A percentile compares a stretch with the other conserved stretches of the same genome.
Conservation (phyloP, 2,888 invertebrate species). For the Amaurobius ferox region DNA sequence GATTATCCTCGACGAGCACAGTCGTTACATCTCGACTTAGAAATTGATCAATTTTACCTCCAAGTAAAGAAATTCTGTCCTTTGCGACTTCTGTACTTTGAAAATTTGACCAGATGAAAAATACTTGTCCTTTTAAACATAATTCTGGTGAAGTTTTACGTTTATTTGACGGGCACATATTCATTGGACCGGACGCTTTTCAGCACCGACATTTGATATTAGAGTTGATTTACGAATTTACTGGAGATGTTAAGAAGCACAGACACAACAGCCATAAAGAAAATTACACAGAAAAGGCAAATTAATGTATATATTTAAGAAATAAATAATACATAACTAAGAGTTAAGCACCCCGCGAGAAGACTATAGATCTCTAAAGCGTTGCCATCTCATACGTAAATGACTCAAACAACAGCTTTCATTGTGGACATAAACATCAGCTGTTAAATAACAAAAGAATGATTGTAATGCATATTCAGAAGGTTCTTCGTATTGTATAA, state of each 20-base stretch:
- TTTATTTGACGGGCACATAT: slow-evolving; percentile 65
- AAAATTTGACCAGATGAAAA: slow-evolving; percentile 43
- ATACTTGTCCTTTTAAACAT: slow-evolving; percentile 66
- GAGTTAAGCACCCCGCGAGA: slow-evolving; percentile 38
- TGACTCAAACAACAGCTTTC: too few species aligned
- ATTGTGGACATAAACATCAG: too few species aligned
- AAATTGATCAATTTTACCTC: slow-evolving; percentile 64
- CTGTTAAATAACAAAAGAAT: too few species aligned
- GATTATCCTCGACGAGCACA: slow-evolving; percentile 48
- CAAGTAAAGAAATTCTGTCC: slow-evolving; percentile 46
- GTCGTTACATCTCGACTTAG: slow-evolving; percentile 51
- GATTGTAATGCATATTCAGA: too few species aligned
- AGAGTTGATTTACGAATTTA: slow-evolving; percentile 49
- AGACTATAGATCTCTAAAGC: slow-evolving; percentile 26
- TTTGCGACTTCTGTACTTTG: slow-evolving; percentile 14
- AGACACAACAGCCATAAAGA: slow-evolving; percentile 23
- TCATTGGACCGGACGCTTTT: slow-evolving; percentile 71
- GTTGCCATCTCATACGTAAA: slow-evolving; percentile 57
- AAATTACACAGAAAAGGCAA: slow-evolving; percentile 1
- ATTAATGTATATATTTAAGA: slow-evolving; percentile 20
- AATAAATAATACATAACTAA: slow-evolving; percentile 37
- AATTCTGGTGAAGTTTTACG: slow-evolving; percentile 62
- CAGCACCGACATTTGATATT: slow-evolving; percentile 66
- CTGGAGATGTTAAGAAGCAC: slow-evolving; percentile 12
- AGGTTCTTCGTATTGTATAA: too few species aligned